phyloP scores from a whole-genome alignment of 2,113 vertebrate species.

The Oncorhynchus kisutch region DNA sequence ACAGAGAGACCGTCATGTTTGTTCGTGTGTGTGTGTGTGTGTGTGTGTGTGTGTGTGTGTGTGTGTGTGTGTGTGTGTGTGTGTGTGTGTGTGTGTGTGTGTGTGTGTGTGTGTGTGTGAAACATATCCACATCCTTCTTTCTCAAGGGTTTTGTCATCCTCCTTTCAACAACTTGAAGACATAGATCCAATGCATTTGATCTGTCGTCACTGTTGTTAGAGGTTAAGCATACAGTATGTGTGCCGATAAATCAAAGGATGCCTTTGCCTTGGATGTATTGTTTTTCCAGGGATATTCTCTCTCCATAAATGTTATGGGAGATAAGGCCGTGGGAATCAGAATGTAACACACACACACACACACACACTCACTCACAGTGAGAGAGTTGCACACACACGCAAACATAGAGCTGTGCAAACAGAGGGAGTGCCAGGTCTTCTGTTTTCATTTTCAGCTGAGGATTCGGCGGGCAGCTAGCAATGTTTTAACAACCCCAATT shows the following conservation, averaged over 20 bases:
- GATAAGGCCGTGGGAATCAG: slow-evolving; percentile 15
- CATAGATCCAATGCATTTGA: background rate
- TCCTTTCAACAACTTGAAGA: slow-evolving; percentile 1
- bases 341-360: slow-evolving; percentile 11
- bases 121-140: background rate
- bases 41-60: background rate
- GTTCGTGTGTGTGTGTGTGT: background rate
- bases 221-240: background rate
- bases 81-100: background rate
- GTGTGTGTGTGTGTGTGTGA: background rate
- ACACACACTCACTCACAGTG: too few relatives aligned
- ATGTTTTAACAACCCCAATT: slow-evolving; percentile 32
- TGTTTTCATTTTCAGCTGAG: slow-evolving; percentile 16
- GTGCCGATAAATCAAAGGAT: background rate
- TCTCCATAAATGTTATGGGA: slow-evolving; percentile 20
- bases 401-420: slow-evolving; percentile 11
- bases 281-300: slow-evolving; percentile 20
- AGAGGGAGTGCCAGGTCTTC: slow-evolving; percentile 14
- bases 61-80: background rate
- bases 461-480: slow-evolving; percentile 14
- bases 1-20: background rate
- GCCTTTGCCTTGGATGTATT: slow-evolving; percentile 3
- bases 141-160: slow-evolving; percentile 2
- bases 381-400: too few relatives aligned
- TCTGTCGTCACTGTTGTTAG: slow-evolving; percentile 17